These are phyloP conservation scores for Peromyscus nudipes DNA, from an alignment of 2,797 vertebrate genomes.

Conservation along the genomic window DNA sequence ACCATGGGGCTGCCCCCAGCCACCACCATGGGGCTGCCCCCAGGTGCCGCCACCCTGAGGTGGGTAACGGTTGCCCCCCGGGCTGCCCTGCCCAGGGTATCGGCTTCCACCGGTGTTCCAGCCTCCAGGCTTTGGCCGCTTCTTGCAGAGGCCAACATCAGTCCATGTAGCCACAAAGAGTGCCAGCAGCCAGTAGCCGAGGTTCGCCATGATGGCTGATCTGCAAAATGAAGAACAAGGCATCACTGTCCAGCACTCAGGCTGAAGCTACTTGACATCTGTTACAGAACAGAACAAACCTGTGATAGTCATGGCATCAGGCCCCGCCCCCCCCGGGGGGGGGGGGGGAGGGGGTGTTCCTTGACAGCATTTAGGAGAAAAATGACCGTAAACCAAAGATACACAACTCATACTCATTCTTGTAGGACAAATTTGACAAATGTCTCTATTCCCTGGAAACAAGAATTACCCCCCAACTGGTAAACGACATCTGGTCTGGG, in stretches of 20 bases:
- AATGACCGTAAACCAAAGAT: neutral
- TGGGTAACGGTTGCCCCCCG: conserved; percentile 85
- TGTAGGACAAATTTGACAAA: conserved; percentile 21
- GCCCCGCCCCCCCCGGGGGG: fast-evolving
- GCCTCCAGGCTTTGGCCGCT: conserved; percentile 85
- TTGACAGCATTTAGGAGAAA: neutral
- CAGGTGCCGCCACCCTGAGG: conserved; percentile 69
- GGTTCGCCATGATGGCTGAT: conserved; percentile 80
- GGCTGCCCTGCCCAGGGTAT: conserved; percentile 84
- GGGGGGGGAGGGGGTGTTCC: neutral
- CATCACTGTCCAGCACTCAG: neutral
- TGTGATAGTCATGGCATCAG: neutral
- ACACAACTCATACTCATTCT: neutral
- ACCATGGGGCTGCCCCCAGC: conserved; percentile 78
- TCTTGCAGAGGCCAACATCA: conserved; percentile 84
- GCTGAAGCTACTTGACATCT: neutral
- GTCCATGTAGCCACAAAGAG: conserved; percentile 83
- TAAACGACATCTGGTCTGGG: neutral
- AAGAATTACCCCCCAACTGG: neutral
- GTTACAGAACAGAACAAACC: neutral
- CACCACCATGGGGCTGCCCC: conserved; percentile 66
- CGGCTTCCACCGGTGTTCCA: conserved; percentile 84
- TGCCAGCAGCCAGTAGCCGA: conserved; percentile 82
- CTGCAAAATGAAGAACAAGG: conserved; percentile 81
- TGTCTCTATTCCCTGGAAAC: conserved; percentile 40